Conservation (phyloP, 2,888 invertebrate species). For the Anthoptus insignis region DNA sequence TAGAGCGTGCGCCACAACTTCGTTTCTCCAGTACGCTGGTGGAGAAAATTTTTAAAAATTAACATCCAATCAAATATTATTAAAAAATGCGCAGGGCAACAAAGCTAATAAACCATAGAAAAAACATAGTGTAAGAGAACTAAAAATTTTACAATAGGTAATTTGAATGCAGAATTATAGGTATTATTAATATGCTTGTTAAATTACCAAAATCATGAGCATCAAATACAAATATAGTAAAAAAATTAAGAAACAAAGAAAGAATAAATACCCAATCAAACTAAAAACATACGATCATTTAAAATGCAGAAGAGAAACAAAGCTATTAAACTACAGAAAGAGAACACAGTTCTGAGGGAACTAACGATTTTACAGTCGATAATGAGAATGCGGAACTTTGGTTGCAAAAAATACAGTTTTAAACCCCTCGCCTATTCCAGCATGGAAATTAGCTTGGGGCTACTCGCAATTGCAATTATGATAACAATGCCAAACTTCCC, state of each 20-base stretch:
- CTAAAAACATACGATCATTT: conserved; percentile 10
- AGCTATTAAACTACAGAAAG: not conserved
- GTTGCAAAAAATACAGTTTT: conserved; percentile 14
- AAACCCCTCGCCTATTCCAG: conserved; percentile 64
- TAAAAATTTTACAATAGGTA: no score
- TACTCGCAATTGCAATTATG: conserved; percentile 60
- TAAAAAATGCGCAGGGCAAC: no score
- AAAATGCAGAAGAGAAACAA: not conserved
- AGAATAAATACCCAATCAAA: not conserved
- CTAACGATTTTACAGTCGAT: conserved; percentile 48
- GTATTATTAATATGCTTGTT: no score
- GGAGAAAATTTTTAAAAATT: no score
- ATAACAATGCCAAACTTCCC: conserved; percentile 53
- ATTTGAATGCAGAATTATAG: no score
- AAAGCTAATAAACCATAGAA: no score
- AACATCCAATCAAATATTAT: no score
- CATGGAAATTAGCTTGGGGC: conserved; percentile 55
- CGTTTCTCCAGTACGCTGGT: no score
- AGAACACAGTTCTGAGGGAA: conserved; percentile 38
- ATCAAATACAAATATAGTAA: not conserved
- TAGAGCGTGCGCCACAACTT: no score
- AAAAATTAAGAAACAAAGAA: not conserved
- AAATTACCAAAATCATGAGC: no score
- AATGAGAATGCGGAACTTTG: conserved; percentile 40
- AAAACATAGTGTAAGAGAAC: no score